These are phyloP conservation scores for Chunga burmeisteri DNA, from an alignment of 2,113 vertebrate species.

Conservation along the genomic window DNA sequence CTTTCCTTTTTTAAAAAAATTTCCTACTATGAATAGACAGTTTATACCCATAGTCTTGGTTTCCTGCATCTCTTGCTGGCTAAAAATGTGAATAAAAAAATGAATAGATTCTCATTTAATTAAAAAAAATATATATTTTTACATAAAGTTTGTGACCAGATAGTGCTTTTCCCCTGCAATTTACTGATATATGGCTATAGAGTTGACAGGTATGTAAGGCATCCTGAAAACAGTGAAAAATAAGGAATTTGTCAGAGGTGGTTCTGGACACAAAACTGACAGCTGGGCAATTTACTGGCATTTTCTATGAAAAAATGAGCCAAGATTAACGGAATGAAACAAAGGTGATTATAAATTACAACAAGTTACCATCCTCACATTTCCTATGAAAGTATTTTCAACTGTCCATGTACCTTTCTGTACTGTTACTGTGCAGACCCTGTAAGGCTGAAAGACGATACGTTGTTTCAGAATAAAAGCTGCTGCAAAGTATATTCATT, in stretches of 20 bases:
- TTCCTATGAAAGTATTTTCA: neutral
- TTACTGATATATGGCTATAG: fast-evolving
- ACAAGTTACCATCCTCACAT: neutral
- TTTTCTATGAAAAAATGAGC: neutral
- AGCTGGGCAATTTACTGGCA: neutral
- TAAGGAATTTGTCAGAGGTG: neutral
- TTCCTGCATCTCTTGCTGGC: neutral
- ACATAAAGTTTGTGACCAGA: fast-evolving
- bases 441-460: neutral
- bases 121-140: neutral
- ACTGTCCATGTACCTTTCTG: neutral
- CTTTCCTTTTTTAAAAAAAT: neutral
- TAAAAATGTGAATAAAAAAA: neutral
- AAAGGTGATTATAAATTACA: neutral
- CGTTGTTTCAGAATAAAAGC: neutral
- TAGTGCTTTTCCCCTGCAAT: neutral
- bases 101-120: neutral
- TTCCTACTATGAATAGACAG: neutral
- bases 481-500: neutral
- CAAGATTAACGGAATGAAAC: neutral
- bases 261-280: neutral
- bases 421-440: fast-evolving
- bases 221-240: neutral
- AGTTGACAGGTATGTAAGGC: no score
- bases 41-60: neutral